Evolutionary conservation across 2,797 vertebrate species (phyloP).

Genomic region (Chelon auratus): DNA sequence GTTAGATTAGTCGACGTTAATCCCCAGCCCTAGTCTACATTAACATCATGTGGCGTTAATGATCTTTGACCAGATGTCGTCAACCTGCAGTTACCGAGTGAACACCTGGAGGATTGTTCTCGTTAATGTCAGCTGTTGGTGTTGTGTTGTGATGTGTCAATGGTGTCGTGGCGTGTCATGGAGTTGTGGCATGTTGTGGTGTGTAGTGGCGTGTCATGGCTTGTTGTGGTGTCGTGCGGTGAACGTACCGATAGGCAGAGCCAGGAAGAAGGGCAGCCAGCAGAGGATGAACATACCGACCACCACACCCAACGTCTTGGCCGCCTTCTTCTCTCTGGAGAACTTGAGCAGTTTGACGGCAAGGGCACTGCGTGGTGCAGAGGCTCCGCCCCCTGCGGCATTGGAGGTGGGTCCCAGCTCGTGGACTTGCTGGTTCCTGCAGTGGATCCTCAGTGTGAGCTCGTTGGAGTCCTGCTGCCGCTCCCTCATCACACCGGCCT

Average conservation of each 20-base stretch:
- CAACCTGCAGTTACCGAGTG: no score
- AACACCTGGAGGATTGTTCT: no score
- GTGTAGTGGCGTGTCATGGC: no score
- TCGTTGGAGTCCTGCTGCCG: constrained; percentile 89
- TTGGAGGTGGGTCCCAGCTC: constrained; percentile 79
- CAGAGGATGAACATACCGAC: constrained; percentile 98
- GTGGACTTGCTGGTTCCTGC: constrained; percentile 87
- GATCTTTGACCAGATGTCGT: no score
- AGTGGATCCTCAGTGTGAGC: constrained; percentile 93
- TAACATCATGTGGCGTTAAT: no score
- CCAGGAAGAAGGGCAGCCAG: constrained; percentile 97
- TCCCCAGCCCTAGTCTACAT: no score
- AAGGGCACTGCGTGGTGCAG: constrained; percentile 86
- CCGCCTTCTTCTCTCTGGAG: constrained; percentile 96
- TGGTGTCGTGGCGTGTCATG: no score
- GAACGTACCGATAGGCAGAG: constrained; percentile 90
- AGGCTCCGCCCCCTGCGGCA: constrained; percentile 74
- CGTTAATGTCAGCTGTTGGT: no score
- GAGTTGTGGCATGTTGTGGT: no score
- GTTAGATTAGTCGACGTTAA: no score
- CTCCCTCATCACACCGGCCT: constrained; percentile 95
- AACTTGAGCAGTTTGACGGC: constrained; percentile 94
- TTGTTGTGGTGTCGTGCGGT: neutral
- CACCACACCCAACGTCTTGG: constrained; percentile 96
- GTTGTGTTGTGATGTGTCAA: no score